Percentiles rank a stretch among this genome's conserved stretches.
phyloP scores from a whole-genome alignment of 2,113 vertebrate genomes.

The Crotophaga sulcirostris region DNA sequence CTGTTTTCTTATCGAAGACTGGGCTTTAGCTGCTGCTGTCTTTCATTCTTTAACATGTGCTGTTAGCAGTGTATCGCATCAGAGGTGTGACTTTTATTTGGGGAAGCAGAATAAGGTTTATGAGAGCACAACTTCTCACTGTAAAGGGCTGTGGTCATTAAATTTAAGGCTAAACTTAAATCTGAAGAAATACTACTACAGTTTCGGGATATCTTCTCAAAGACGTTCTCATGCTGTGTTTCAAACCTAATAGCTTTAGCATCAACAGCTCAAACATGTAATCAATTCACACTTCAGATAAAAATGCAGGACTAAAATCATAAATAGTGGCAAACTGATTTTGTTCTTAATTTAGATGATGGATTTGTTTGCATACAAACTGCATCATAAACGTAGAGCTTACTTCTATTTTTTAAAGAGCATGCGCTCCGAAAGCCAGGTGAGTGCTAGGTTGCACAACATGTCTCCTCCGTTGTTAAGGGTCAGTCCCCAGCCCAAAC shows the following conservation, averaged over 20 bases:
- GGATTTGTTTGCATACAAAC: not conserved
- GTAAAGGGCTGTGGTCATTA: not conserved
- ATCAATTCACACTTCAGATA: not conserved
- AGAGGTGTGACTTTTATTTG: not conserved
- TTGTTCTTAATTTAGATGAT: not conserved
- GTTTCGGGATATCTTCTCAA: not conserved
- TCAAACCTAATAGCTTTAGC: not conserved
- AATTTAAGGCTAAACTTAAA: not conserved
- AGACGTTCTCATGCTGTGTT: rapidly evolving
- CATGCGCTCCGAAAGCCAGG: not conserved
- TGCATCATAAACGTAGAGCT: not conserved
- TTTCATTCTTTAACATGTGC: not conserved
- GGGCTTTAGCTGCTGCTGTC: not conserved
- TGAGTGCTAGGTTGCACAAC: rapidly evolving
- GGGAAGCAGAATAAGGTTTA: not conserved
- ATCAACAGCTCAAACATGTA: not conserved
- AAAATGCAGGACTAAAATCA: not conserved
- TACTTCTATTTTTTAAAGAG: not conserved
- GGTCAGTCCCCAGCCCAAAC: too few species aligned
- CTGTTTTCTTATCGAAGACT: not conserved
- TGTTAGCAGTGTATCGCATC: not conserved
- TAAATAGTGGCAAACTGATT: not conserved
- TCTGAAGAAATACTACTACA: not conserved
- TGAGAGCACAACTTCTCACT: not conserved
- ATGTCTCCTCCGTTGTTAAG: not conserved